Percentiles rank a stretch among this genome's conserved stretches.
Evolutionary conservation across 2,888 invertebrate genomes (phyloP).

Genomic region (Diarsia rubi): DNA sequence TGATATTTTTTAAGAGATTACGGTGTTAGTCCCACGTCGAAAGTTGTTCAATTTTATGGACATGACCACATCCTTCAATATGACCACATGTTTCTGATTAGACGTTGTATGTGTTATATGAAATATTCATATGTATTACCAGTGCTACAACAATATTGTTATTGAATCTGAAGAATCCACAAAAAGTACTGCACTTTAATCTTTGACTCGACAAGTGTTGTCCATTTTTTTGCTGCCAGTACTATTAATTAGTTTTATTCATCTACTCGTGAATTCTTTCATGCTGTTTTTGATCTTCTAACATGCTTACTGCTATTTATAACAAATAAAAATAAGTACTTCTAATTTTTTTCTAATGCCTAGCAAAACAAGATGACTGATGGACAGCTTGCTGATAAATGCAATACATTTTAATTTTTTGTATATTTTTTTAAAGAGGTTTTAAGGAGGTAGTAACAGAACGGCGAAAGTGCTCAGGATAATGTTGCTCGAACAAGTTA

Average conservation of each 20-base stretch:
- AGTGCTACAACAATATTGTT: conserved; percentile 30
- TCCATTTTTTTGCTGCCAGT: conserved; percentile 48
- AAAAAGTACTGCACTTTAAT: conserved; percentile 63
- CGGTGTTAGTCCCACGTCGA: neutral
- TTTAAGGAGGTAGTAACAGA: conserved; percentile 16
- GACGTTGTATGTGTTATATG: neutral
- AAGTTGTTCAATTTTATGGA: neutral
- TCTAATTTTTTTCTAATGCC: conserved; percentile 25
- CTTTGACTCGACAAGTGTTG: conserved; percentile 56
- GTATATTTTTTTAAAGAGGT: conserved; percentile 2
- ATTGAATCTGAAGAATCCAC: conserved; percentile 49
- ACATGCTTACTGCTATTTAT: conserved; percentile 40
- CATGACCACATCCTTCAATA: neutral
- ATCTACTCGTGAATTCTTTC: conserved; percentile 47
- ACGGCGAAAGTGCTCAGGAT: conserved; percentile 43
- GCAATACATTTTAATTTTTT: conserved; percentile 35
- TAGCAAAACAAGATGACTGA: conserved; percentile 33
- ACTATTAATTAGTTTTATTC: conserved; percentile 63
- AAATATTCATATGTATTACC: conserved; percentile 21
- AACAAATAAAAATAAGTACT: conserved; percentile 38
- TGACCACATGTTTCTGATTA: neutral
- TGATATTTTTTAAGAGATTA: neutral
- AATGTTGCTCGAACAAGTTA: conserved; percentile 25
- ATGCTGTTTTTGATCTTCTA: conserved; percentile 39
- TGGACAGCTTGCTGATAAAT: conserved; percentile 56